Base-by-base conservation (phyloP, 2,113 vertebrate species). In the Cinclus mexicanus region DNA sequence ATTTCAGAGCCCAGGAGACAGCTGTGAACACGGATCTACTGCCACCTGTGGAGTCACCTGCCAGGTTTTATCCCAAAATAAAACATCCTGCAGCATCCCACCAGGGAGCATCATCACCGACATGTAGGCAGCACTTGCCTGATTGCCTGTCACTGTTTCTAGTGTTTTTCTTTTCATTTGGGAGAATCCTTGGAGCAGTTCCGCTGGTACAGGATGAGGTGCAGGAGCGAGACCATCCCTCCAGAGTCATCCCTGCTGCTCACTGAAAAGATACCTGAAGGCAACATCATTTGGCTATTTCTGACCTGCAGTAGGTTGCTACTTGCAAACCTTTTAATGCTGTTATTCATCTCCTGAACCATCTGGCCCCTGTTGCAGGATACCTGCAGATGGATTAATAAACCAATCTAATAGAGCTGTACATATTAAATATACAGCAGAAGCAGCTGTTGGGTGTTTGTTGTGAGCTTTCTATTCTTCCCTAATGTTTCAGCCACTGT, bases 301-400 rank as follows among this genome's bases (percentile, higher is more conserved):
- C 67, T 88, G 89, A 82, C 71, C 71, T 59, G 44, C 55, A 53
- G 4, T 44, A 78, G 19, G 47, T 53, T 81, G 69, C 37, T 78
- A 35, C 39, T 57, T 87, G 78, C 55, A 74, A 76, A 10, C 8
- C 18, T 76, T 95, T 93, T 65, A 18, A 46, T 60, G 52, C 25
- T 6, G 7, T 88, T 89, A 94, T 37, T 52, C 35, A 67, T 85
- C 74, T 86, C 93, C 67, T 52, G 49, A 75, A 65, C 88, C 92
- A 93, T 92, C 81, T 94, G 84, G 81, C 60, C 37, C 77, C 47
- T 79, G 39, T 76, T 90, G 22, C 70, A 84, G 52, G 53, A 76
- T 95, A 97, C 56, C 90, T 95, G 81, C 91, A 95, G 91, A 93
- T 86, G 76, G 95, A 95, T 97, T 95, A 97, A 94, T 97, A 96